Evolutionary conservation across 2,113 vertebrate species (phyloP).

Genomic region (Pseudorectes ferrugineus): DNA sequence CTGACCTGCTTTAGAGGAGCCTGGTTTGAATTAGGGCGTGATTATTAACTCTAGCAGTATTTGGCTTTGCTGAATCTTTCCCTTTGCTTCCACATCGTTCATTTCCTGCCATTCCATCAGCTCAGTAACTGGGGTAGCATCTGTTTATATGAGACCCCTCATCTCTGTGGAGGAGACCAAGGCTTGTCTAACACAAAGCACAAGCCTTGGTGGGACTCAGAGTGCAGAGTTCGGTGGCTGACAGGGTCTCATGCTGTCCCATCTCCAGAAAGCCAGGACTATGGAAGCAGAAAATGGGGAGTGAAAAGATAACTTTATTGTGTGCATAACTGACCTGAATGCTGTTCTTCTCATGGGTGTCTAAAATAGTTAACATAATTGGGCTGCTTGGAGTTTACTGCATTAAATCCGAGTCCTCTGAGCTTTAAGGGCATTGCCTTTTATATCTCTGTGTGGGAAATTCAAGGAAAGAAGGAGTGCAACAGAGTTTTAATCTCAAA

Average conservation of each 20-base stretch:
- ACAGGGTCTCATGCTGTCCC: accelerated
- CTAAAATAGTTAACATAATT: not conserved
- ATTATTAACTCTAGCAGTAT: not conserved
- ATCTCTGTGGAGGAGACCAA: not conserved
- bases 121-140: not conserved
- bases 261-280: not conserved
- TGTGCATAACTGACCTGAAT: not conserved
- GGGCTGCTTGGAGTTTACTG: not conserved
- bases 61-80: not conserved
- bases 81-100: not conserved
- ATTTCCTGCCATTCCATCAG: not conserved
- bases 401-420: not conserved
- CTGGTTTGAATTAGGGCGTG: conserved; percentile 14
- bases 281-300: not conserved
- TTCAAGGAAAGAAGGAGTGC: not conserved
- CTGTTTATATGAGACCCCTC: not conserved
- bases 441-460: not conserved
- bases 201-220: not conserved
- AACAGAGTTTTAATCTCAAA: not conserved
- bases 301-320: not conserved
- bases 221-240: not conserved
- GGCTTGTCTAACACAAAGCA: not conserved
- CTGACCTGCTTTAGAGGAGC: not conserved
- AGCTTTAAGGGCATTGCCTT: not conserved
- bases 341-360: not conserved